Base-by-base conservation (phyloP, 2,888 invertebrate species). In the Hoplodrina blanda region DNA sequence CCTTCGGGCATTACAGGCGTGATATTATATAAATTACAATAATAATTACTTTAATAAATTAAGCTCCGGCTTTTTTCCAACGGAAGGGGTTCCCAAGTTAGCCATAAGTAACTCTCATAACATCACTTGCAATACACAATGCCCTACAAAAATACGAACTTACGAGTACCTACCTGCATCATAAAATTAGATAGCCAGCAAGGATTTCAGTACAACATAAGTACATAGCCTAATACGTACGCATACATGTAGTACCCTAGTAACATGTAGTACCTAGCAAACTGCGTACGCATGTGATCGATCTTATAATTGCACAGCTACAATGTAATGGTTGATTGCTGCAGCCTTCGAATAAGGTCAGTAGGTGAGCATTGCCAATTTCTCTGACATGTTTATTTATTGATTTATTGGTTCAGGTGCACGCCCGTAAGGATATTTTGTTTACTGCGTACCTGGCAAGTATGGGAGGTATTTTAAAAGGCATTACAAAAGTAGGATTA, bases 241-340 rank as follows among this genome's bases (percentile, higher is more conserved):
- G 15, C 5, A 17, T 6, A 17, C 46, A 46, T 17, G 17, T 46
- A 46, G 17, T 46, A 17, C 5, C 15, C 37, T 37, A 37, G 17
- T 46, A 62, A 59, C 57, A 68, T 33, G n/a, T n/a, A n/a, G n/a
- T n/a, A 59, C 5, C 46, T 46, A 13, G 44, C 37, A 49, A 19
- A 54, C 59, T 62, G 68, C 62, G 59, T 68, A 75, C 59, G 73
- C 68, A 68, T 25, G 54, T 62, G 59, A 78, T 77, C 76, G 78
- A 78, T 78, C 57, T 53, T 65, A 62, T 77, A 77, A 77, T 78
- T 77, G 62, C 67, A 25, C 17, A 52, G 63, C 54, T 62, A 61
- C 52, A 52, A 30, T 52, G 64, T 56, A 30, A 37, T 37, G n/a
- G 30, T n/a, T 41, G 33, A 62, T 46, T 33, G 72, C n/a, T 54